Evolutionary conservation across 2,888 invertebrate genomes (phyloP).

Genomic region (Euphydryas editha): DNA sequence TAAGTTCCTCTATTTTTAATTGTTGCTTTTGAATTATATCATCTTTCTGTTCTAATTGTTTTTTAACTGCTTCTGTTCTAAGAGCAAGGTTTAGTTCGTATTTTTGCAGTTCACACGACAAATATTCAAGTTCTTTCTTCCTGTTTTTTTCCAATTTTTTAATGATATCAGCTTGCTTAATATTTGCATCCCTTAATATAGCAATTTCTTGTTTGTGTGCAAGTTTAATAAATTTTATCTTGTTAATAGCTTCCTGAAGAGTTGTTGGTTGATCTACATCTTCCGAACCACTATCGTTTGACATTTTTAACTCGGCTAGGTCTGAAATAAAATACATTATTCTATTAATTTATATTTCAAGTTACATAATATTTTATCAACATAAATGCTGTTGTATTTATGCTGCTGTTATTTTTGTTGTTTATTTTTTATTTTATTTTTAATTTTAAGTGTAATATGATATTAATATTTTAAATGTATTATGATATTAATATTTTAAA

Average conservation of each 20-base stretch:
- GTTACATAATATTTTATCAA: no score
- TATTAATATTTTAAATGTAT: no score
- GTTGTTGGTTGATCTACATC: conserved; percentile 68
- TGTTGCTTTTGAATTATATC: conserved; percentile 69
- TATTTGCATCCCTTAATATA: conserved; percentile 66
- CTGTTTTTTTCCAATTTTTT: conserved; percentile 75
- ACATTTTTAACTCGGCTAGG: conserved; percentile 50
- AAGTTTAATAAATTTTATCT: conserved; percentile 75
- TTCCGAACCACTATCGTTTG: conserved; percentile 55
- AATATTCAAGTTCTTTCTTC: conserved; percentile 74
- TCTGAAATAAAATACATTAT: conserved; percentile 36
- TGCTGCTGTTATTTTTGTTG: no score
- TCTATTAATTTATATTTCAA: neutral
- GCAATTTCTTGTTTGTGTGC: conserved; percentile 75
- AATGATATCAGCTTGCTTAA: conserved; percentile 70
- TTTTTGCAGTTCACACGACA: conserved; percentile 73
- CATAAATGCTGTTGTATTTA: no score
- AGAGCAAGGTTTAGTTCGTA: conserved; percentile 74
- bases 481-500: no score
- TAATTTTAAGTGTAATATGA: no score
- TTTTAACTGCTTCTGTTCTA: conserved; percentile 68
- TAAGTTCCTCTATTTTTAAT: conserved; percentile 68
- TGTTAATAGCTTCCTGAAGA: conserved; percentile 76
- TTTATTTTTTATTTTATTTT: no score
- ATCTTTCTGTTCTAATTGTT: conserved; percentile 73